Evolutionary conservation across 35 echinoderm and acorn worm species (phyloP).

Genomic region (Stichopus chloronotus): DNA sequence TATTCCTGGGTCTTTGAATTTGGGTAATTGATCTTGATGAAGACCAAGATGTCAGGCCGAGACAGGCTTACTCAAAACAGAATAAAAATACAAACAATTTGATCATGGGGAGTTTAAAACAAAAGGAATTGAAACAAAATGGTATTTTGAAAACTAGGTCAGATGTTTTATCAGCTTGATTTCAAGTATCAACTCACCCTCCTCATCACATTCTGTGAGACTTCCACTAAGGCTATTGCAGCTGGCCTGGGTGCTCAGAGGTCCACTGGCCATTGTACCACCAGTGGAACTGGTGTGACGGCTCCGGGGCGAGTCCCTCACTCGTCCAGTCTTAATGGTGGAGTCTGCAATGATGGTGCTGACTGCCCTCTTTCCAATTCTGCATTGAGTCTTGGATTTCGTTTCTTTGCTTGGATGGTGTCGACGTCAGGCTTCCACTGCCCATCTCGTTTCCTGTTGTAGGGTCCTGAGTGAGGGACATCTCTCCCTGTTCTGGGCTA

Average conservation of each 20-base stretch:
- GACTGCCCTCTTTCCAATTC: background rate
- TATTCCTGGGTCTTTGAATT: too few species aligned
- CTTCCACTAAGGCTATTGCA: constrained; percentile 86
- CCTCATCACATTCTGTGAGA: constrained; percentile 86
- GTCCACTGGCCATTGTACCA: constrained; percentile 70
- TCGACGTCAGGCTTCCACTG: background rate
- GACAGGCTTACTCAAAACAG: too few species aligned
- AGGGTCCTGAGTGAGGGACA: background rate
- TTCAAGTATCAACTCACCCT: constrained; percentile 51
- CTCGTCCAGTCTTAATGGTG: background rate
- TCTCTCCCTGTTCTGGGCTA: background rate
- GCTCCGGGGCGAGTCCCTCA: constrained; percentile 43
- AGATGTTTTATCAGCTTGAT: too few species aligned
- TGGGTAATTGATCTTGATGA: too few species aligned
- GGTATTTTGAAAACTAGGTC: too few species aligned
- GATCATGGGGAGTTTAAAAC: too few species aligned
- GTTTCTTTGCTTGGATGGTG: constrained; percentile 10
- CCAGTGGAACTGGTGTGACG: constrained; percentile 55
- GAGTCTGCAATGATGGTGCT: background rate
- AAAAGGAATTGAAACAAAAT: too few species aligned
- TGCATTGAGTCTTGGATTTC: constrained; percentile 29
- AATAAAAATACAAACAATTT: too few species aligned
- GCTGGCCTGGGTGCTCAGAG: constrained; percentile 83
- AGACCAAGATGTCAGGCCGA: too few species aligned
- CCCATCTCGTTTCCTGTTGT: background rate